phyloP scores from a whole-genome alignment of 2,888 invertebrate species.

The Odontomyia ornata region DNA sequence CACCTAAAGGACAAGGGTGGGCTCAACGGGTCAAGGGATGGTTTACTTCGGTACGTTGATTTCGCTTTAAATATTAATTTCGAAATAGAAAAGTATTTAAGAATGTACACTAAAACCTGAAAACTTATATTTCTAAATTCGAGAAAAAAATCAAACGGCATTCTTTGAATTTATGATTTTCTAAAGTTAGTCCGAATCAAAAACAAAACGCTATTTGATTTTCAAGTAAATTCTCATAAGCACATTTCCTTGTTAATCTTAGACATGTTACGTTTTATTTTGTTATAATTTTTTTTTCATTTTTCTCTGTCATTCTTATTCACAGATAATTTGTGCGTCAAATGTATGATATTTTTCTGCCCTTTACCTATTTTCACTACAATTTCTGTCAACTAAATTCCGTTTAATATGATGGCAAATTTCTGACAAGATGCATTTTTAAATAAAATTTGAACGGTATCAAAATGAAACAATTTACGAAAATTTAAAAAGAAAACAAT shows the following conservation, averaged over 20 bases:
- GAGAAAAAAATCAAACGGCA: neutral
- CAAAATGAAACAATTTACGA: neutral
- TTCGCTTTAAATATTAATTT: constrained; percentile 32
- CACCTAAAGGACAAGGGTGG: constrained; percentile 71
- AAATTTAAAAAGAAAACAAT: neutral
- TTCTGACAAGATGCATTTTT: neutral
- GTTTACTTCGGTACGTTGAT: constrained; percentile 76
- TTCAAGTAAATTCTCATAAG: neutral
- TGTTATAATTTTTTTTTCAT: neutral
- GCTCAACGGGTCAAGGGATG: constrained; percentile 76
- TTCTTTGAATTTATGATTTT: neutral
- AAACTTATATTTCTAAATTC: neutral
- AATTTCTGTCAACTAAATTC: neutral
- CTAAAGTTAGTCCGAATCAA: neutral
- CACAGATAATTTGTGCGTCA: constrained; percentile 3
- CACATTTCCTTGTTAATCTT: neutral
- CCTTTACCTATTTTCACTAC: neutral
- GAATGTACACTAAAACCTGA: constrained; percentile 9
- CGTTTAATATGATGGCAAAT: neutral
- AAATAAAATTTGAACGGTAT: neutral
- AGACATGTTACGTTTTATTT: no score
- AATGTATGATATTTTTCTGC: constrained; percentile 10
- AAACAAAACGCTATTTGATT: neutral
- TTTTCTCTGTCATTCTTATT: neutral
- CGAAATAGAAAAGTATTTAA: constrained; percentile 51